A percentile compares a stretch with the other conserved stretches of the same genome.
These are phyloP conservation scores for Drosophila tristis DNA, from an alignment of 1,140 invertebrate genomes.

Conservation along the genomic window DNA sequence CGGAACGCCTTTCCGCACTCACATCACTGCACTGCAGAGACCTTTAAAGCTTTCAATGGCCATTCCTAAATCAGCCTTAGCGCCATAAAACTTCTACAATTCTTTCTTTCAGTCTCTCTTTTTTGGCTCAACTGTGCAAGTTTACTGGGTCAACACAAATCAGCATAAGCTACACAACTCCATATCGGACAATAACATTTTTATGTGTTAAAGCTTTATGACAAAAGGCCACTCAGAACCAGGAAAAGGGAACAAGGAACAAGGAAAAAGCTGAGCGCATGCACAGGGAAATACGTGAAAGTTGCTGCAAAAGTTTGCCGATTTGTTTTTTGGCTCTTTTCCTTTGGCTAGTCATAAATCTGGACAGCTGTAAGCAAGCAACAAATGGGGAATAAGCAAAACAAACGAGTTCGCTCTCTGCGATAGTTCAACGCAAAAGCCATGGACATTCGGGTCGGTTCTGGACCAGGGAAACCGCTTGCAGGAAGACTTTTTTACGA, in stretches of 20 bases:
- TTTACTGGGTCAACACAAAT: conserved; percentile 75
- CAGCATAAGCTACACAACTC: conserved; percentile 78
- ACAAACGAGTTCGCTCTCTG: conserved; percentile 63
- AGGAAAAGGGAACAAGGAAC: neutral
- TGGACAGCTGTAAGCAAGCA: conserved; percentile 74
- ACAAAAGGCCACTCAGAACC: conserved; percentile 66
- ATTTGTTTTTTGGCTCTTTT: conserved; percentile 47
- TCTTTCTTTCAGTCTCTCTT: conserved; percentile 10
- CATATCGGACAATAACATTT: conserved; percentile 80
- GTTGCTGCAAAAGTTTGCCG: conserved; percentile 59
- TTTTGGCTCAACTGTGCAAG: conserved; percentile 26
- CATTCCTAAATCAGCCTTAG: conserved; percentile 66
- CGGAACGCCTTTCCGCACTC: conserved; percentile 14
- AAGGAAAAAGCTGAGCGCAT: neutral
- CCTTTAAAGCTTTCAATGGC: conserved; percentile 37
- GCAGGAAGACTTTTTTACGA: conserved; percentile 26
- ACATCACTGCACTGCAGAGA: conserved; percentile 25
- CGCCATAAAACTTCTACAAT: conserved; percentile 56
- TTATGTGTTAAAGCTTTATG: conserved; percentile 81
- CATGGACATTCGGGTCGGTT: conserved; percentile 31
- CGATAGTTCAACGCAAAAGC: conserved; percentile 57
- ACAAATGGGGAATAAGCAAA: conserved; percentile 77
- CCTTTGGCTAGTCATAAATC: conserved; percentile 64
- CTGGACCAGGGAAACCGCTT: conserved; percentile 41
- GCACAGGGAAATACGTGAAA: conserved; percentile 44